These are phyloP conservation scores for Calliphora vomitoria DNA, from an alignment of 2,888 invertebrate species.

Conservation along the genomic window DNA sequence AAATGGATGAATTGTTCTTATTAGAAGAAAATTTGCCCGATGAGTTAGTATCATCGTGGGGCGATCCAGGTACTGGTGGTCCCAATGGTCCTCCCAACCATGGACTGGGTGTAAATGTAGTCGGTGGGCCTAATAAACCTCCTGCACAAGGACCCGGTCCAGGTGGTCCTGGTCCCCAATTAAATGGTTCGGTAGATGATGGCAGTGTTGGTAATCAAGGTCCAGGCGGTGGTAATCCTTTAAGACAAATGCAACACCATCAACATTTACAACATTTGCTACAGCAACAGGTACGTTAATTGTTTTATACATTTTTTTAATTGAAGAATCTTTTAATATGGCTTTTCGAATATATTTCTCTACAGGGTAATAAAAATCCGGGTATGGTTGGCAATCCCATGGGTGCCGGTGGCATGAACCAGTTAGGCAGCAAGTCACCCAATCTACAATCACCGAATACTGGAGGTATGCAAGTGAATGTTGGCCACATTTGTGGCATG, in stretches of 20 bases:
- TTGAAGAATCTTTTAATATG: constrained; percentile 23
- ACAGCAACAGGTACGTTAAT: constrained; percentile 85
- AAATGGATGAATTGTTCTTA: constrained; percentile 92
- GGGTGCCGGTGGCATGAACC: constrained; percentile 87
- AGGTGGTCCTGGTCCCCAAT: constrained; percentile 86
- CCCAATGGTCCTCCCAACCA: constrained; percentile 84
- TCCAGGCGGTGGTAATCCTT: constrained; percentile 77
- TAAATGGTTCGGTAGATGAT: constrained; percentile 88
- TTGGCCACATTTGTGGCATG: constrained; percentile 89
- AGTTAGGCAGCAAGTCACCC: constrained; percentile 92
- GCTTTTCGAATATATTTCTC: not conserved
- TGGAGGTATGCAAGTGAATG: constrained; percentile 88
- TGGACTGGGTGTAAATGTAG: constrained; percentile 90
- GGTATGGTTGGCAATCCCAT: constrained; percentile 86
- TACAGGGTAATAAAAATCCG: constrained; percentile 81
- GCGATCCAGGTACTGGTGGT: constrained; percentile 86
- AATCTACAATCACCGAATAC: constrained; percentile 94
- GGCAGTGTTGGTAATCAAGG: constrained; percentile 85
- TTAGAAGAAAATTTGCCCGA: constrained; percentile 96
- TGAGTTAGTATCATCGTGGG: constrained; percentile 93
- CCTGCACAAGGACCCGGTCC: constrained; percentile 94
- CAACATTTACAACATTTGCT: constrained; percentile 88
- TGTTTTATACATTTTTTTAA: not conserved
- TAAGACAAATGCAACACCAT: constrained; percentile 86
- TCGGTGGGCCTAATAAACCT: constrained; percentile 88